Evolutionary conservation across 2,113 vertebrate species (phyloP).

Genomic region (Hypomesus transpacificus): DNA sequence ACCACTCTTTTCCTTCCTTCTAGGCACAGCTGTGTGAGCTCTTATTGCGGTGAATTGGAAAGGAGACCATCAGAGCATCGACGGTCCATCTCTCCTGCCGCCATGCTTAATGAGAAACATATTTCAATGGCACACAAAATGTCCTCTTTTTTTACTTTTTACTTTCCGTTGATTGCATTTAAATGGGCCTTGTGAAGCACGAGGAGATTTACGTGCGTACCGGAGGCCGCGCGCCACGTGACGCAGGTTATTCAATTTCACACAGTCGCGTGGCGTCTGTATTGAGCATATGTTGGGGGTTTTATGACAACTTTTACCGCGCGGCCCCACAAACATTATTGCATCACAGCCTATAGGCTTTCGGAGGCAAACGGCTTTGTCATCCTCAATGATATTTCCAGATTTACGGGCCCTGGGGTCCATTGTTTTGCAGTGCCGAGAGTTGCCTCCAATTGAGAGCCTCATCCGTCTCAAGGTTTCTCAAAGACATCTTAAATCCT

Average conservation of each 20-base stretch:
- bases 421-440: constrained; percentile 36
- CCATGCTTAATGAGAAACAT: constrained; percentile 57
- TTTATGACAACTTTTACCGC: constrained; percentile 48
- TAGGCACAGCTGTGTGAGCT: constrained; percentile 55
- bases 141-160: constrained; percentile 9
- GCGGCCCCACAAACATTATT: constrained; percentile 46
- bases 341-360: constrained; percentile 51
- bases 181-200: constrained; percentile 51
- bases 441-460: constrained; percentile 37
- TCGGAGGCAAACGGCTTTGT: constrained; percentile 42
- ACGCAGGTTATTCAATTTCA: constrained; percentile 47
- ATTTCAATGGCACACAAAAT: constrained; percentile 46
- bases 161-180: constrained; percentile 52
- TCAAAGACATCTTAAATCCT: constrained; percentile 50
- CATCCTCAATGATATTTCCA: constrained; percentile 42
- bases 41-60: constrained; percentile 42
- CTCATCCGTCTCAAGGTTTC: constrained; percentile 62
- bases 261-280: constrained; percentile 6
- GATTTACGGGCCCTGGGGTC: constrained; percentile 50
- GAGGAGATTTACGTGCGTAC: constrained; percentile 35
- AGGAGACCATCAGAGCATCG: constrained; percentile 48
- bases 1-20: constrained; percentile 2
- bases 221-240: constrained; percentile 26
- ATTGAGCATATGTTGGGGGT: constrained; percentile 53
- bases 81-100: constrained; percentile 41